These are phyloP conservation scores for Tuberolachnus salignus DNA, from an alignment of 2,888 invertebrate species.

Conservation along the genomic window DNA sequence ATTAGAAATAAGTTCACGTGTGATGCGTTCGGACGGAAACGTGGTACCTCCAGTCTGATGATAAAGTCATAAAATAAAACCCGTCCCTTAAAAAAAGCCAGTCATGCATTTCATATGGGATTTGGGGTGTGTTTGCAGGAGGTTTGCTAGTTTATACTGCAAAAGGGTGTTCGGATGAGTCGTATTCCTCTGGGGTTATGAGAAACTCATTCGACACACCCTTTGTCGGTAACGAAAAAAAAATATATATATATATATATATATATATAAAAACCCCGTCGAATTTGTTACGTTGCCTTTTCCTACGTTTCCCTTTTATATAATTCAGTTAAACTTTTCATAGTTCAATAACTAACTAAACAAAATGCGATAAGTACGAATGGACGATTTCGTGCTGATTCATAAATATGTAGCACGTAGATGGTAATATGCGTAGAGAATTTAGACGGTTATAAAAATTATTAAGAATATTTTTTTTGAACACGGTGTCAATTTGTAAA, in stretches of 20 bases:
- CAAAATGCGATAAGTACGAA: background rate
- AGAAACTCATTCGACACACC: conserved; percentile 30
- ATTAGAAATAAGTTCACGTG: background rate
- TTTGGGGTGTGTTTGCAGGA: conserved; percentile 10
- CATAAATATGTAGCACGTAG: no score
- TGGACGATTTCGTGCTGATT: background rate
- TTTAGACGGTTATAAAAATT: background rate
- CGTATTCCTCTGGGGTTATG: conserved; percentile 37
- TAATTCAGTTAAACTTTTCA: conserved; percentile 28
- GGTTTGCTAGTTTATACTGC: background rate
- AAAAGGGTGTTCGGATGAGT: conserved; percentile 38
- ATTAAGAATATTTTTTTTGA: background rate
- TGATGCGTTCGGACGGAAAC: background rate
- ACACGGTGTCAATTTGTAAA: no score
- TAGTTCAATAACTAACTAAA: conserved; percentile 9
- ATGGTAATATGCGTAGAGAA: no score
- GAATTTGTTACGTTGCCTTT: conserved; percentile 17
- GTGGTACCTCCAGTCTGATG: conserved; percentile 10
- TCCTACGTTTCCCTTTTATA: background rate
- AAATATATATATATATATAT: no score
- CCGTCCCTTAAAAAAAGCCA: conserved; percentile 34
- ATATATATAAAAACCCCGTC: background rate
- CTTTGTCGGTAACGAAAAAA: conserved; percentile 19
- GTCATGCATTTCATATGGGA: conserved; percentile 30
- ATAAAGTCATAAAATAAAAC: conserved; percentile 48